Evolutionary conservation across 2,888 invertebrate genomes (phyloP).

Genomic region (Volucella bombylans): DNA sequence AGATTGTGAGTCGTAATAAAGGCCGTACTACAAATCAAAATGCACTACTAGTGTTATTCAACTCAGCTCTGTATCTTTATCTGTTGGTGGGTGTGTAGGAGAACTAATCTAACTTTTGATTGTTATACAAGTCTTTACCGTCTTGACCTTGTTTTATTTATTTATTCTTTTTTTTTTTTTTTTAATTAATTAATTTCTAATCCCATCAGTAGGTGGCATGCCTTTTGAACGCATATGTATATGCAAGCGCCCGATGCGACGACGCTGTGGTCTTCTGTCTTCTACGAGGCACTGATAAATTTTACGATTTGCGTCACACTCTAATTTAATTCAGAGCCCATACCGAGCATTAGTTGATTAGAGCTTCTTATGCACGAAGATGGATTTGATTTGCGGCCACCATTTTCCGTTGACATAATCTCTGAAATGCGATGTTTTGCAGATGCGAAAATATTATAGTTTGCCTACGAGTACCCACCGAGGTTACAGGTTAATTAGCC

Average conservation of each 20-base stretch:
- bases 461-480: background rate
- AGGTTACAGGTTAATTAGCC: slow-evolving; percentile 21
- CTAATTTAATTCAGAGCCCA: background rate
- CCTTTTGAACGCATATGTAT: slow-evolving; percentile 13
- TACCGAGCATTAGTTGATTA: slow-evolving; percentile 4
- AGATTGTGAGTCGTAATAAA: no score
- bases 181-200: background rate
- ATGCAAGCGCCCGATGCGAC: background rate
- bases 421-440: slow-evolving; percentile 10
- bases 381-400: background rate
- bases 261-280: background rate
- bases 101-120: slow-evolving; percentile 15
- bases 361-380: slow-evolving; percentile 23
- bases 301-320: slow-evolving; percentile 18
- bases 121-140: background rate
- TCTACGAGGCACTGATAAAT: slow-evolving; percentile 13
- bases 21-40: no score
- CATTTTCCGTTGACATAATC: background rate
- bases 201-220: slow-evolving; percentile 1
- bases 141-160: slow-evolving; percentile 25
- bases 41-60: no score
- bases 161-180: background rate
- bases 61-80: no score
- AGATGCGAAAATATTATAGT: slow-evolving; percentile 27
- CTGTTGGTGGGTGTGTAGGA: background rate